Conservation (phyloP, 2,797 vertebrate genomes). For the Leucoraja ocellata region DNA sequence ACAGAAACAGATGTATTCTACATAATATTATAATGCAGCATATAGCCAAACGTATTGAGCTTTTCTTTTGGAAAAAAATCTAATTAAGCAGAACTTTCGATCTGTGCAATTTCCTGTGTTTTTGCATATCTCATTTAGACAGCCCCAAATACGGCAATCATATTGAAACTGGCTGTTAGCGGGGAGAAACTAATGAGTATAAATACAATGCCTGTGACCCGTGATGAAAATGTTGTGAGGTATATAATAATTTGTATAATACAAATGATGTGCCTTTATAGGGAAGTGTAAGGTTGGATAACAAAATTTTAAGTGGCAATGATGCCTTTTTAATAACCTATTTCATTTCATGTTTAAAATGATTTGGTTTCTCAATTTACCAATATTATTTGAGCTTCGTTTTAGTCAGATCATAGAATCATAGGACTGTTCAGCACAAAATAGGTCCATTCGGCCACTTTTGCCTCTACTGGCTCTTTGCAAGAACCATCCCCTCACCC, state of each 20-base stretch:
- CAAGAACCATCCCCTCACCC: background rate
- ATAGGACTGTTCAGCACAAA: background rate
- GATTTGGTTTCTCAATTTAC: background rate
- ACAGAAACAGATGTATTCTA: background rate
- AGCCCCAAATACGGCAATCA: background rate
- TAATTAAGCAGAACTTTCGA: conserved; percentile 10
- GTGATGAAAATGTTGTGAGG: background rate
- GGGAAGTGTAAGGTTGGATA: background rate
- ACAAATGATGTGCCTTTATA: background rate
- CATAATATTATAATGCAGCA: background rate
- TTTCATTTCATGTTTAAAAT: conserved; percentile 12
- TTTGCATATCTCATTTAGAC: conserved; percentile 8
- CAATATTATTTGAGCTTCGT: background rate
- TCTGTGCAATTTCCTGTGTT: background rate
- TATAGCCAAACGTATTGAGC: background rate
- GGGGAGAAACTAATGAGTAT: background rate
- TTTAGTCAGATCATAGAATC: background rate
- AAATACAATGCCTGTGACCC: background rate
- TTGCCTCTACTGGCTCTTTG: background rate
- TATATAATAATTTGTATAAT: background rate
- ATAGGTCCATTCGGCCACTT: background rate
- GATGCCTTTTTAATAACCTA: background rate
- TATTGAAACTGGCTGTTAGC: background rate
- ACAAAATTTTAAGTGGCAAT: background rate
- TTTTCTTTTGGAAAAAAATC: conserved; percentile 30